Evolutionary conservation across 2,797 vertebrate genomes (phyloP), one percentile per base, ranked within the genome.

Genomic region (Psittacula derbiana): DNA sequence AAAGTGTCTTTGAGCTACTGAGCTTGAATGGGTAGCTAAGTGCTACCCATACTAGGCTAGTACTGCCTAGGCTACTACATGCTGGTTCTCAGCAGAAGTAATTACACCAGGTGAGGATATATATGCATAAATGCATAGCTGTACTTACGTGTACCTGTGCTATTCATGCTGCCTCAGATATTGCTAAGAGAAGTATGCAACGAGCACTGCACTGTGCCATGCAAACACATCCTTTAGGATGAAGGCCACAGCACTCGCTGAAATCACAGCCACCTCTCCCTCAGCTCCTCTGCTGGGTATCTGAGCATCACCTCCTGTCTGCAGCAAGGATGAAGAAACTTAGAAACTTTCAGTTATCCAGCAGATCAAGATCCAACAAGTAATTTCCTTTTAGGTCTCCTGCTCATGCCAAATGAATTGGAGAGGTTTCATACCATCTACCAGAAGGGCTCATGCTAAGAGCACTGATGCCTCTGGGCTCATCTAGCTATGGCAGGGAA

Each of bases 281-380:
- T 30, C 67, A 12, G 19, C 24, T 31, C 49, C 60, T 10, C 0
- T 2, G 2, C 0, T 7, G 30, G 40, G n/a, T 6, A 3, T 11
- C 36, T 8, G 2, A 12, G 11, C 3, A 16, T 47, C 33, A 1
- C 50, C 5, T 3, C 43, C 47, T 53, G n/a, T 19, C 57, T 36
- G 33, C 36, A 62, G 72, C 18, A 18, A 70, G 23, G 3, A 41
- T 5, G 55, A 61, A 44, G 55, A 41, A 53, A 14, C 5, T 30
- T 28, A 44, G 55, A 41, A 53, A 14, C 5, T 30, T 28, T 3
- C 20, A 20, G 8, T 10, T 17, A 85, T 20, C 2, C 33, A 49
- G 49, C 2, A 69, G 43, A 3, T 8, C 23, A 17, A 79, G 27
- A 30, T 28, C 50, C n/a, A 70, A 36, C 3, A 46, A 38, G 19